Base-by-base conservation (phyloP, 2,888 invertebrate species). In the Drosophila emarginata region DNA sequence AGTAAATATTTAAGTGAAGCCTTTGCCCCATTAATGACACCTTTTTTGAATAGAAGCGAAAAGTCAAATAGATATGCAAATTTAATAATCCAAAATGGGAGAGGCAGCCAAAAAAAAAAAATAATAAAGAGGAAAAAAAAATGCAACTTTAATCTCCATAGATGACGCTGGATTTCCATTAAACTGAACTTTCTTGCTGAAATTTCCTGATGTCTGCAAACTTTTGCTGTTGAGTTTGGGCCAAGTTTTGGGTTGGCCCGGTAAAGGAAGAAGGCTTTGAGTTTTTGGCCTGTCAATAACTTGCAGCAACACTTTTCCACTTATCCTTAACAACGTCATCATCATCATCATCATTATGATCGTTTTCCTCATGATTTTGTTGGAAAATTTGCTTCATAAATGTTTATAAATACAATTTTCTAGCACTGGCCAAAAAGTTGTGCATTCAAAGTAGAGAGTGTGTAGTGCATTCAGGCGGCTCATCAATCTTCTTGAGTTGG, bases 381-480 rank as follows among this genome's bases (percentile, higher is more conserved):
- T 71, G 64, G 54, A 68, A 76, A 76, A 80, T 77, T 73, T 73
- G 66, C 73, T 78, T 82, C 74, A 81, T 81, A 84, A 82, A 82
- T 82, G 84, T 84, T 82, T 84, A 76, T 81, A 84, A 81, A 82
- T 81, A 79, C 76, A 84, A 79, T 79, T 84, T 84, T 73, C 71
- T 77, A 80, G 77, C 70, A 70, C 40, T 57, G 67, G 59, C 64
- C 50, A 26, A 51, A 70, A 71, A 64, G 54, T 67, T 72, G 51
- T 72, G 60, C 70, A 67, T 68, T 72, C 77, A 32, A 11, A 32
- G 9, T 32, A 9, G 1, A 75, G 21, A 57, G 57, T 69, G 60
- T 70, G 70, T 58, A 70, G 64, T 65, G 71, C 61, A 71, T 65
- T 45, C 61, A 70, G 60, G 51, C 59, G 45, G 54, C 72, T 81